A percentile compares a stretch with the other conserved stretches of the same genome.
phyloP scores from a whole-genome alignment of 53 echinoderm and acorn worm genomes.

The Crossaster papposus region DNA sequence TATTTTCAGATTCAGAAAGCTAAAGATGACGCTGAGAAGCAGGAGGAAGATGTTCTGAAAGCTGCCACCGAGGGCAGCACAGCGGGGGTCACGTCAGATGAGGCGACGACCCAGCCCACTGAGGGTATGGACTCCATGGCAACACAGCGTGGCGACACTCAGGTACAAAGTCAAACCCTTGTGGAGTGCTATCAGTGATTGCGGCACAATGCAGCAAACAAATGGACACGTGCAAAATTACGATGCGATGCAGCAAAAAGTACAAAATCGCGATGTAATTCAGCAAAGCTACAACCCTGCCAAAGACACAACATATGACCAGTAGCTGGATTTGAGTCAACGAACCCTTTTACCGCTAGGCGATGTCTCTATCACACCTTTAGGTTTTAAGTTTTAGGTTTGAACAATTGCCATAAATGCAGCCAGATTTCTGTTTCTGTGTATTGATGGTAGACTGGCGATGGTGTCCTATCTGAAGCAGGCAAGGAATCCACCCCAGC shows the following conservation, averaged over 20 bases:
- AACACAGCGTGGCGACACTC: slow-evolving; percentile 77
- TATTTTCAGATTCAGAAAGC: slow-evolving; percentile 80
- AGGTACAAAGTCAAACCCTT: slow-evolving; percentile 19
- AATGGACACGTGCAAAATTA: too few species aligned
- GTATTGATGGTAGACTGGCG: slow-evolving; percentile 16
- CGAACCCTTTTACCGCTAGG: too few species aligned
- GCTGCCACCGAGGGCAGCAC: slow-evolving; percentile 60
- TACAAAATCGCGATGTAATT: too few species aligned
- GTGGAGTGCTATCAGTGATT: background rate
- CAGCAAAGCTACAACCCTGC: too few species aligned
- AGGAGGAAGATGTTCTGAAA: slow-evolving; percentile 74
- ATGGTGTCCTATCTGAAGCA: slow-evolving; percentile 40
- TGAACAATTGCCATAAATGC: too few species aligned
- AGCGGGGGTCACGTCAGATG: slow-evolving; percentile 34
- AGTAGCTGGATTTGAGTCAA: too few species aligned
- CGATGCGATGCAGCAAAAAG: too few species aligned
- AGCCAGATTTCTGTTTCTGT: background rate
- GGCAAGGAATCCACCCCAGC: slow-evolving; percentile 37
- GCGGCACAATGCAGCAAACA: too few species aligned
- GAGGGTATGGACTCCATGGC: slow-evolving; percentile 85
- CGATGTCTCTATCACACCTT: too few species aligned
- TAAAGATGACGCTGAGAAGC: slow-evolving; percentile 79
- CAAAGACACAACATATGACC: too few species aligned
- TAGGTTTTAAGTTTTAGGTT: too few species aligned
- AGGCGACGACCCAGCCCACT: slow-evolving; percentile 59